These are phyloP conservation scores for Myotis lucifugus DNA, from an alignment of 2,113 vertebrate genomes.

Conservation along the genomic window DNA sequence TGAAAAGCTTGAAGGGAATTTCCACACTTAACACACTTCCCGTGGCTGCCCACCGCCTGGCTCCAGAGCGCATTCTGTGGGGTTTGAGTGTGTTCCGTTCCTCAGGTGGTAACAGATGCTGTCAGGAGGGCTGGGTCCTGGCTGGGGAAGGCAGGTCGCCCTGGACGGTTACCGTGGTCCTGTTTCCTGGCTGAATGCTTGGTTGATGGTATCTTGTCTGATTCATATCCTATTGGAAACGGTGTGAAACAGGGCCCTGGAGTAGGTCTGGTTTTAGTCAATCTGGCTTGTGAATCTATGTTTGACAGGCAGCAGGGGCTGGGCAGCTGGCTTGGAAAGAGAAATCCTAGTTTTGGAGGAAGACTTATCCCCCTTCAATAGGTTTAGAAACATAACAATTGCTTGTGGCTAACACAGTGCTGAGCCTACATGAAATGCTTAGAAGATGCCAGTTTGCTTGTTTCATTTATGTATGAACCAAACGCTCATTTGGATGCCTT, in stretches of 20 bases:
- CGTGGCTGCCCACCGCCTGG: neutral
- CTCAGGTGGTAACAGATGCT: neutral
- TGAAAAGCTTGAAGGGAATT: conserved; percentile 61
- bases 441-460: neutral
- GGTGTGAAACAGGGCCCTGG: conserved; percentile 60
- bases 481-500: neutral
- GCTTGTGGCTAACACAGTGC: neutral
- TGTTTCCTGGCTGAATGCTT: conserved; percentile 56
- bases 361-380: neutral
- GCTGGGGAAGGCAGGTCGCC: neutral
- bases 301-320: conserved; percentile 64
- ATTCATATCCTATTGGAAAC: conserved; percentile 68
- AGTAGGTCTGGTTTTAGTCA: conserved; percentile 69
- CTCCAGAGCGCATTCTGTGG: conserved; percentile 28
- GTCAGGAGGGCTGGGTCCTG: neutral
- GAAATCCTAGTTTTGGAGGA: conserved; percentile 6
- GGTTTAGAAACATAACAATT: conserved; percentile 7
- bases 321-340: conserved; percentile 55
- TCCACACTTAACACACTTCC: conserved; percentile 55
- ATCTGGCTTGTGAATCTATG: conserved; percentile 27
- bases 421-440: neutral
- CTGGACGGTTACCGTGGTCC: conserved; percentile 21
- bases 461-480: neutral
- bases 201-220: conserved; percentile 72
- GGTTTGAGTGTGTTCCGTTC: neutral